Evolutionary conservation across 2,113 vertebrate species (phyloP), one percentile per base, ranked within the genome.

Genomic region (Seriola dumerili): DNA sequence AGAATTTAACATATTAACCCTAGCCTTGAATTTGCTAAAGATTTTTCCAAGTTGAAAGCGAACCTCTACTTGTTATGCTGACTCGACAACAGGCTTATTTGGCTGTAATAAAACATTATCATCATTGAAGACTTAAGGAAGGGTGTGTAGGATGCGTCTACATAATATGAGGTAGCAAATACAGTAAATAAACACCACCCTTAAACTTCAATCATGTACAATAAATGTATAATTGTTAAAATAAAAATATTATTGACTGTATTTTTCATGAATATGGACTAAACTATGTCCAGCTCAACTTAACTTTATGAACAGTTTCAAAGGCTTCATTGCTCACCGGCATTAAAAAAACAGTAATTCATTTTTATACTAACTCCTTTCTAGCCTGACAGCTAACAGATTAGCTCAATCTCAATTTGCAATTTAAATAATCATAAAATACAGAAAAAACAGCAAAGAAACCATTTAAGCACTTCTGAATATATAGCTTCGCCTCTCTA

Each of bases 371-470:
- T 25, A 38, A 54, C 66, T 70, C 10, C 2, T 42, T 59, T 70
- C 23, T 13, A 64, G 0, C 40, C 52, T 58, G 29, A 58, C 9
- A 59, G 9, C 4, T 14, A 62, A 36, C 17, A 46, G 17, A 42
- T 62, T 34, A 32, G 19, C 25, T 65, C 29, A 57, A 40, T 21
- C 29, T 29, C 29, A 29, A 29, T 72, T 34, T 42, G 29, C 16
- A 14, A 48, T 63, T 67, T 62, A 4, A 54, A 74, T 25, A 55
- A 79, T 63, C 5, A 2, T 54, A 57, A 76, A 80, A 34, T 62
- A 44, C 10, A 54, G 13, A 69, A 68, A 36, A 19, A 73, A 29
- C 29, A 69, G 4, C 13, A n/a, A 38, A 68, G 7, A 48, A 11
- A 21, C 1, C 1, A 61, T 44, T 36, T 32, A 55, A 23, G 2